phyloP scores from a whole-genome alignment of 2,797 vertebrate species.

The Selene dorsalis region DNA sequence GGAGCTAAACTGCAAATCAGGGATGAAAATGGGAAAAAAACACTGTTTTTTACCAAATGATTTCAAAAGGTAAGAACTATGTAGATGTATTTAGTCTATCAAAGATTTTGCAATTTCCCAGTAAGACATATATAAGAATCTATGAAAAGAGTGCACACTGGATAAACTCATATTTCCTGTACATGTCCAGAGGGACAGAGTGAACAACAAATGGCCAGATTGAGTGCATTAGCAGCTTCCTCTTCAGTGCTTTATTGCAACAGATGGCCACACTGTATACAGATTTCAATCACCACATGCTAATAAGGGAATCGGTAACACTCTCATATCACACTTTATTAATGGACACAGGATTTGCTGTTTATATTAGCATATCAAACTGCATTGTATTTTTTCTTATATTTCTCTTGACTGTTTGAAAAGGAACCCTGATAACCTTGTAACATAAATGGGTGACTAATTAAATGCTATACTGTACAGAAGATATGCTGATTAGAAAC shows the following conservation, averaged over 20 bases:
- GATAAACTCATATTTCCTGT: not conserved
- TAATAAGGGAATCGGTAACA: not conserved
- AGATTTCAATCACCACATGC: conserved; percentile 12
- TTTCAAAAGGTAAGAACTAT: not conserved
- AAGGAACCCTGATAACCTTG: conserved; percentile 26
- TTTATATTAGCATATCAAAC: conserved; percentile 18
- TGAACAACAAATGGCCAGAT: not conserved
- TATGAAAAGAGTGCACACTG: not conserved
- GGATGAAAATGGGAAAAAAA: not conserved
- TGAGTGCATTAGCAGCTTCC: not conserved
- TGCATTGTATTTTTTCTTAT: not conserved
- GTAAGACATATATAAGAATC: not conserved
- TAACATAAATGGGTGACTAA: conserved; percentile 28
- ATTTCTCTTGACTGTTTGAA: conserved; percentile 22
- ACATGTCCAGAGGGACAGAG: not conserved
- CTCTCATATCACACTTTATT: conserved; percentile 16
- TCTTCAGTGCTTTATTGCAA: not conserved
- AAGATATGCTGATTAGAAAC: conserved; percentile 45
- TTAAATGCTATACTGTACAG: conserved; percentile 23
- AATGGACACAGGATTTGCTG: conserved; percentile 9
- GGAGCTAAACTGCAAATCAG: not conserved
- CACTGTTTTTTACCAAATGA: not conserved
- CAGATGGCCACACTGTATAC: conserved; percentile 10
- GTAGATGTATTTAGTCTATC: too few species aligned
- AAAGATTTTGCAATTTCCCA: not conserved